A percentile compares a stretch with the other conserved stretches of the same genome.
These are phyloP conservation scores for Leptinotarsa rubiginosa DNA, from an alignment of 2,888 invertebrate species.

Conservation along the genomic window DNA sequence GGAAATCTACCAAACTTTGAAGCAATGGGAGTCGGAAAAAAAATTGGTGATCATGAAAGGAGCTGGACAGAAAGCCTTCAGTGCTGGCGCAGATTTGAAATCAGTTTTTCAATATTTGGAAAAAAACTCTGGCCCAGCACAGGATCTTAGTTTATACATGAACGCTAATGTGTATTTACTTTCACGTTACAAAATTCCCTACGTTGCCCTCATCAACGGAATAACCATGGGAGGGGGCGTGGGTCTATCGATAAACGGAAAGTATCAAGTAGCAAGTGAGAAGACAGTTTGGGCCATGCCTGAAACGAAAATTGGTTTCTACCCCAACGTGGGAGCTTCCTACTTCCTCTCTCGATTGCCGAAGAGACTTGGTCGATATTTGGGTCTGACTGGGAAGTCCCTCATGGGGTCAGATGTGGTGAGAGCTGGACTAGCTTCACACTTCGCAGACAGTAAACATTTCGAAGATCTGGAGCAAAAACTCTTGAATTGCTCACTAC, in stretches of 20 bases:
- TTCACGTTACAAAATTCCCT: slow-evolving; percentile 91
- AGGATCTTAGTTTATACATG: slow-evolving; percentile 77
- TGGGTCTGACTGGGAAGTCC: slow-evolving; percentile 84
- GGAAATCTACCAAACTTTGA: slow-evolving; percentile 70
- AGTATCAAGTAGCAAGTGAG: slow-evolving; percentile 94
- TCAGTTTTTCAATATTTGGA: slow-evolving; percentile 76
- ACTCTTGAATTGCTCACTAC: slow-evolving; percentile 70
- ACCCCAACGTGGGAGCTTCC: slow-evolving; percentile 96
- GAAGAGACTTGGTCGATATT: slow-evolving; percentile 87
- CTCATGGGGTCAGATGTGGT: slow-evolving; percentile 82
- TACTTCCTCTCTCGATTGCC: slow-evolving; percentile 88
- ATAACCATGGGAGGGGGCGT: slow-evolving; percentile 98
- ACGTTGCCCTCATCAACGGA: slow-evolving; percentile 91
- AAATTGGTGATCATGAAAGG: slow-evolving; percentile 69
- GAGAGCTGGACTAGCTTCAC: slow-evolving; percentile 93
- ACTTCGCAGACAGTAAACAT: slow-evolving; percentile 78
- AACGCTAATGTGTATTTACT: slow-evolving; percentile 83
- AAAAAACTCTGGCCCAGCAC: slow-evolving; percentile 70
- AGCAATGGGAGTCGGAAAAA: slow-evolving; percentile 72
- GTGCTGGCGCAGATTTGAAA: slow-evolving; percentile 97
- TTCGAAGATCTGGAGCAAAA: slow-evolving; percentile 74
- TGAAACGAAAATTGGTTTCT: slow-evolving; percentile 95
- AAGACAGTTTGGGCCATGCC: slow-evolving; percentile 97
- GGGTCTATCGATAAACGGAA: slow-evolving; percentile 93
- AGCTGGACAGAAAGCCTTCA: slow-evolving; percentile 87